These are phyloP conservation scores for Cantharis flavilabris DNA, from an alignment of 2,888 invertebrate species.

Conservation along the genomic window DNA sequence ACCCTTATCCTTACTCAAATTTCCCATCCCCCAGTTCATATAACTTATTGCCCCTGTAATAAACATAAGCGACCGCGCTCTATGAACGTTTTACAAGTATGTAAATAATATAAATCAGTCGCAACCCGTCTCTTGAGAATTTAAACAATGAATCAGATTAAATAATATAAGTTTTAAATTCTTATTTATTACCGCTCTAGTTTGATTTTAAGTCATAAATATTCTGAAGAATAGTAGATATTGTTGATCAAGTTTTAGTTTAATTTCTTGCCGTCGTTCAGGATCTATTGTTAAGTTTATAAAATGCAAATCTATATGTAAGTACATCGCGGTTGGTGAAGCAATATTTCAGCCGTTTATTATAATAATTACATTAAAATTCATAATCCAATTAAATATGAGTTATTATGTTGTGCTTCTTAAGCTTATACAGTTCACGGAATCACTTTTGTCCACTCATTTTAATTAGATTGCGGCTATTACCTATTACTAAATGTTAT, in stretches of 20 bases:
- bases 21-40: conserved; percentile 13
- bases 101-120: conserved; percentile 39
- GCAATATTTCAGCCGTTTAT: background rate
- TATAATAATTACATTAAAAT: background rate
- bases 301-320: background rate
- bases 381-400: background rate
- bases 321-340: background rate
- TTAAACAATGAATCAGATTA: conserved; percentile 33
- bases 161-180: conserved; percentile 25
- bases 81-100: conserved; percentile 36
- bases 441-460: background rate
- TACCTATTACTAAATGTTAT: background rate
- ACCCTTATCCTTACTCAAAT: conserved; percentile 30
- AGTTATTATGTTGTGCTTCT: background rate
- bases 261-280: conserved; percentile 8
- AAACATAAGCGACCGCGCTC: conserved; percentile 26
- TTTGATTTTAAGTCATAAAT: conserved; percentile 35
- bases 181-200: conserved; percentile 31
- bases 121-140: conserved; percentile 31
- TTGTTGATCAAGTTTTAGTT: conserved; percentile 2
- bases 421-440: background rate
- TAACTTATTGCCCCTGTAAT: conserved; percentile 30
- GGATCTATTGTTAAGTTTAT: background rate
- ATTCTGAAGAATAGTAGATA: background rate
- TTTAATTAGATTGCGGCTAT: background rate